A percentile compares a stretch with the other conserved stretches of the same genome.
Conservation (phyloP, 2,888 invertebrate genomes). For the Meganola albula region DNA sequence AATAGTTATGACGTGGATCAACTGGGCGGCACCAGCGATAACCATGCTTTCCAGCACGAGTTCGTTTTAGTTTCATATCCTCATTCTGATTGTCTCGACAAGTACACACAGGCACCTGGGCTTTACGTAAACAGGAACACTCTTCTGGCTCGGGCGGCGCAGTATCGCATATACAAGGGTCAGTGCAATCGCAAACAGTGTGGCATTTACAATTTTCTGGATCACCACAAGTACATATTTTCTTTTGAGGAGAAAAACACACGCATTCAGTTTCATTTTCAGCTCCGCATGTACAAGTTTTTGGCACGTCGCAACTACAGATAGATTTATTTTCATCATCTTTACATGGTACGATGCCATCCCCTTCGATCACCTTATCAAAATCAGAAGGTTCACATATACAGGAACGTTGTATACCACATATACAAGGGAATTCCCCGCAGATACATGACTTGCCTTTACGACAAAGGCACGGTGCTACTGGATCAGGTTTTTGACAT, state of each 20-base stretch:
- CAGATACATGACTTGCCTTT: conserved; percentile 53
- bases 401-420: conserved; percentile 46
- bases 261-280: conserved; percentile 31
- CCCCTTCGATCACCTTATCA: conserved; percentile 1
- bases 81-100: conserved; percentile 35
- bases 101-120: conserved; percentile 41
- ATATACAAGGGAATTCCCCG: conserved; percentile 40
- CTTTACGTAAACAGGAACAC: conserved; percentile 21
- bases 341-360: conserved; percentile 33
- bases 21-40: conserved; percentile 65
- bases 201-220: conserved; percentile 55
- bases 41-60: conserved; percentile 55
- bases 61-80: conserved; percentile 44
- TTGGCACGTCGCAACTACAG: conserved; percentile 42
- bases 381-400: conserved; percentile 42
- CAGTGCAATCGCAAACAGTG: conserved; percentile 45
- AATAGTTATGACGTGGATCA: conserved; percentile 61
- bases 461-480: conserved; percentile 40
- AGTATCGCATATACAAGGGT: conserved; percentile 55
- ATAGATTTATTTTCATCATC: conserved; percentile 39
- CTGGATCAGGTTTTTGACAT: conserved; percentile 47
- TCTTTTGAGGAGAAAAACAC: conserved; percentile 43
- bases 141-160: conserved; percentile 26
- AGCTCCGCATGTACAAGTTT: conserved; percentile 43
- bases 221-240: conserved; percentile 50